These are phyloP conservation scores for Masticophis lateralis DNA, from an alignment of 2,797 vertebrate species.

Conservation along the genomic window DNA sequence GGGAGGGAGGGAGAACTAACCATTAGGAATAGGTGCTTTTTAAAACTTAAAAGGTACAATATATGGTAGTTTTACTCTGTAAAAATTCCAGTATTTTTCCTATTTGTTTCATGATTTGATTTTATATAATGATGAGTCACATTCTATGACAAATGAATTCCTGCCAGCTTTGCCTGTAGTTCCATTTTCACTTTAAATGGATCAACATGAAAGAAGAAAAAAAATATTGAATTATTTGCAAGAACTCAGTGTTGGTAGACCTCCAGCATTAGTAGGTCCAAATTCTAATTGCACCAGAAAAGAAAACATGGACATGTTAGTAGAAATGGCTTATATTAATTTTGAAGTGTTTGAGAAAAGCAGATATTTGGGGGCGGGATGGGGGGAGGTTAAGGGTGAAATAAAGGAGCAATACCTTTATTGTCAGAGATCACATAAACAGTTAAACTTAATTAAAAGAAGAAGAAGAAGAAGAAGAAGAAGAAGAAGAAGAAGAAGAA, in stretches of 20 bases:
- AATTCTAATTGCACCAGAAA: neutral
- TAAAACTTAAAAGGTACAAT: neutral
- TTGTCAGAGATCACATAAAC: neutral
- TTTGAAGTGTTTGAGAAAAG: neutral
- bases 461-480: neutral
- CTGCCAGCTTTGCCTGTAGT: conserved; percentile 20
- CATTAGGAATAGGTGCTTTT: neutral
- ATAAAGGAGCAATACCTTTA: neutral
- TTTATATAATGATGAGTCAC: conserved; percentile 38
- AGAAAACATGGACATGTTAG: neutral
- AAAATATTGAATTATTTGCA: conserved; percentile 20
- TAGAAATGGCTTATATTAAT: neutral
- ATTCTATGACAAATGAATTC: conserved; percentile 19
- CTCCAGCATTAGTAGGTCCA: neutral
- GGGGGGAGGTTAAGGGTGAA: neutral
- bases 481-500: too few species aligned
- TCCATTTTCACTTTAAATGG: conserved; percentile 32
- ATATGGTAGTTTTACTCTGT: neutral
- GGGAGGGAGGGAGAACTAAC: neutral
- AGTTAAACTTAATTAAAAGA: neutral
- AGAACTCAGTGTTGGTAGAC: neutral
- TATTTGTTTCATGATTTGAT: conserved; percentile 17
- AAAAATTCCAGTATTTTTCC: conserved; percentile 5
- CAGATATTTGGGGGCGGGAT: neutral
- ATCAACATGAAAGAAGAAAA: conserved; percentile 16